Percentiles rank a stretch among this genome's conserved stretches.
Evolutionary conservation across 2,888 invertebrate species (phyloP).

Genomic region (Drosophila monieri): DNA sequence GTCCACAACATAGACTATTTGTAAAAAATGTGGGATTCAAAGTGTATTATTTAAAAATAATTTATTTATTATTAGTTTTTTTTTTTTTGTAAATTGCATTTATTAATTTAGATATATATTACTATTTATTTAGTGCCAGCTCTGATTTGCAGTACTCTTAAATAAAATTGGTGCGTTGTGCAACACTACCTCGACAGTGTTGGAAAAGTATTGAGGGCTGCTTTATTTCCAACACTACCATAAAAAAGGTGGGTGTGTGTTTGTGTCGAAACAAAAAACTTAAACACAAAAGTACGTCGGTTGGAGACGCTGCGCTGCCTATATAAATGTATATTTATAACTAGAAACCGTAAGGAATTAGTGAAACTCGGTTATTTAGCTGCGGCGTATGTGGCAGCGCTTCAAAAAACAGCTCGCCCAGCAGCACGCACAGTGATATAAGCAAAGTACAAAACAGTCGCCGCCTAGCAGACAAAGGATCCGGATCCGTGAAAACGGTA

Average conservation of each 20-base stretch:
- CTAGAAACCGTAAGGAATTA: conserved; percentile 40
- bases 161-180: neutral
- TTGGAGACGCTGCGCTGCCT: conserved; percentile 44
- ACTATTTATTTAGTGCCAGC: too few relatives aligned
- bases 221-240: conserved; percentile 20
- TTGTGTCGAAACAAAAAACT: conserved; percentile 63
- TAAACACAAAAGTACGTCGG: conserved; percentile 48
- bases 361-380: conserved; percentile 37
- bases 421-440: conserved; percentile 59
- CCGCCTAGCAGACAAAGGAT: conserved; percentile 66
- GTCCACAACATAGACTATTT: neutral
- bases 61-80: neutral
- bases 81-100: neutral
- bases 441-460: conserved; percentile 66
- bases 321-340: conserved; percentile 48
- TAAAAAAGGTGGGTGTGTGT: conserved; percentile 58
- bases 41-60: neutral
- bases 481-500: conserved; percentile 70
- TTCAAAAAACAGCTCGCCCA: conserved; percentile 22
- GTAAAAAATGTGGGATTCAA: neutral
- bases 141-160: too few relatives aligned
- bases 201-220: neutral
- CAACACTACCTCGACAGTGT: conserved; percentile 44
- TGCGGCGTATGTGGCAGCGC: conserved; percentile 42
- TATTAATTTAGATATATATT: neutral